Conservation (phyloP, 2,113 vertebrate species). For the Xiphophorus maculatus region DNA sequence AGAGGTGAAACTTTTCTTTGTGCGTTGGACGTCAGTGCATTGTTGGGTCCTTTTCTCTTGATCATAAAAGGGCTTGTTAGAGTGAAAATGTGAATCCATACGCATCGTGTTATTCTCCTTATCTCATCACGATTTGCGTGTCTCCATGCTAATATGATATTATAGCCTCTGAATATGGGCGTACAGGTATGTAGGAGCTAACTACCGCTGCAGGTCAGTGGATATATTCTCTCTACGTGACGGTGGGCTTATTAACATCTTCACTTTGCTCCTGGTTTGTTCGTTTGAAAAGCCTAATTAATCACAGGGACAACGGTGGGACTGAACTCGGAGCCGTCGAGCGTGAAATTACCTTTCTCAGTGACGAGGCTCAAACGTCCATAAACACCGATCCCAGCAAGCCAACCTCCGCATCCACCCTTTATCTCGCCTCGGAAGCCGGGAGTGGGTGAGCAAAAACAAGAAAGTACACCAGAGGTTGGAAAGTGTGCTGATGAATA, state of each 20-base stretch:
- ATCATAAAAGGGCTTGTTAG: not conserved
- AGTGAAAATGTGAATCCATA: slow-evolving; percentile 12
- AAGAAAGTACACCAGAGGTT: slow-evolving; percentile 42
- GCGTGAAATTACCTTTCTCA: slow-evolving; percentile 81
- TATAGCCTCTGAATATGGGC: not conserved
- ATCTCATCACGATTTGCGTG: not conserved
- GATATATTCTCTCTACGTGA: slow-evolving; percentile 67
- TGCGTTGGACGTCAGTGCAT: slow-evolving; percentile 10
- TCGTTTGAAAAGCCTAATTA: slow-evolving; percentile 78
- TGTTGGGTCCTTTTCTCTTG: not conserved
- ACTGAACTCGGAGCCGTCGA: slow-evolving; percentile 61
- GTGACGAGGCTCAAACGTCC: slow-evolving; percentile 64
- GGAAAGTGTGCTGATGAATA: slow-evolving; percentile 36
- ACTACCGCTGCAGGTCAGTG: slow-evolving; percentile 27
- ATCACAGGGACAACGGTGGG: slow-evolving; percentile 74
- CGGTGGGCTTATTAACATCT: slow-evolving; percentile 74
- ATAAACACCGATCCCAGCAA: slow-evolving; percentile 74
- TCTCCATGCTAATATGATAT: not conserved
- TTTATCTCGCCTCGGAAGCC: slow-evolving; percentile 61
- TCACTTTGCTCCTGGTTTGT: slow-evolving; percentile 76
- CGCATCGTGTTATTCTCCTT: not conserved
- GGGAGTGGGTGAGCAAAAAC: slow-evolving; percentile 23
- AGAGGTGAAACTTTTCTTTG: not conserved
- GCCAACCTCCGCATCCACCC: slow-evolving; percentile 57
- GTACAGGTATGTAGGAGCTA: slow-evolving; percentile 12